These are phyloP conservation scores for Meloe dianella DNA, from an alignment of 2,888 invertebrate genomes.

Conservation along the genomic window DNA sequence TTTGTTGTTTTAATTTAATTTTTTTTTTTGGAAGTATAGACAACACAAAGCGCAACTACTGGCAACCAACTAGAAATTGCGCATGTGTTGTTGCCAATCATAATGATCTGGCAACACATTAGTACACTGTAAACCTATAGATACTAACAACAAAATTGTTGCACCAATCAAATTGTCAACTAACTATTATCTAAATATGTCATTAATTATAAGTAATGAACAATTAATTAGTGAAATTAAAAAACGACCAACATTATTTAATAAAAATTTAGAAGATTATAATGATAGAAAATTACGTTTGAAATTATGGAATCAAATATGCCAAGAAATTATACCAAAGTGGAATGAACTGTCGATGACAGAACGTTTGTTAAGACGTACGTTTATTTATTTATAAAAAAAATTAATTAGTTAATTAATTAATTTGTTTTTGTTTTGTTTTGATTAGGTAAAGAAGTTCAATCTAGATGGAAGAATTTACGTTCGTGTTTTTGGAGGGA, in stretches of 20 bases:
- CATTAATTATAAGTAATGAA: conserved; percentile 5
- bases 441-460: neutral
- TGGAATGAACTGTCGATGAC: neutral
- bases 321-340: neutral
- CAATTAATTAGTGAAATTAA: conserved; percentile 5
- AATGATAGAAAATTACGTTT: conserved; percentile 2
- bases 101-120: neutral
- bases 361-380: neutral
- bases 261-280: conserved; percentile 3
- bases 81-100: conserved; percentile 2
- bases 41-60: neutral
- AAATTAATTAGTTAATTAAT: neutral
- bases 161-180: neutral
- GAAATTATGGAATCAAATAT: conserved; percentile 1
- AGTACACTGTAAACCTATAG: too few relatives aligned
- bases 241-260: neutral
- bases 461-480: conserved; percentile 5
- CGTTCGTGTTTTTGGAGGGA: conserved; percentile 4
- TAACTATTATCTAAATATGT: neutral
- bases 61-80: neutral
- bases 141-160: neutral
- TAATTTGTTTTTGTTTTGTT: neutral
- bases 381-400: neutral
- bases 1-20: too few relatives aligned
- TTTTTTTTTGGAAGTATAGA: neutral